Evolutionary conservation across 2,888 invertebrate species (phyloP), one percentile per base, ranked within the genome.

Genomic region (Bedellia somnulentella): DNA sequence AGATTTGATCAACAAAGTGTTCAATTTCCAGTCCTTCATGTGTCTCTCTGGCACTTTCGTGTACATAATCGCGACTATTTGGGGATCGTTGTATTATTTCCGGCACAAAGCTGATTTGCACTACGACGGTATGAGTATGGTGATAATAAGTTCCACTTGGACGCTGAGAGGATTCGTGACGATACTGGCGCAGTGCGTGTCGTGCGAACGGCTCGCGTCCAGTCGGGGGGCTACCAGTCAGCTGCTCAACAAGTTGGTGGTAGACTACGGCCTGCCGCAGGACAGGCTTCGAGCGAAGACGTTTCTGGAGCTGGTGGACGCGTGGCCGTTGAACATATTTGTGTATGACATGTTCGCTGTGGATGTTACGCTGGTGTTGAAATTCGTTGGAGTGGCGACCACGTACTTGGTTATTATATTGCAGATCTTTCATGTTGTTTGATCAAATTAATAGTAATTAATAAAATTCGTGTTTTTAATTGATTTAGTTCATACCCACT

Each of bases 381-480:
- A 64, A 30, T 68, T 64, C 34, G 51, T 66, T 22, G 64, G 61
- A 37, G 54, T 66, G 3, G 55, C 61, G 10, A 61, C 66, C 0
- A 63, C 67, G 1, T 68, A 64, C 38, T 49, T 67, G 28, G 63
- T 70, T 42, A 51, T 68, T 13, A 54, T 64, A 16, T 52, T 68
- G 37, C 70, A 70, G 44, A 43, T 62, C 23, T 54, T 54, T 27
- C 57, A 61, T 39, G 55, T 62, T 34, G 25, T 49, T 15, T 57
- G 46, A 52, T 27, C 14, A 10, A 18, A 22, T 29, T 27, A 18
- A 28, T n/a, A n/a, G n/a, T n/a, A n/a, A n/a, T n/a, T n/a, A n/a
- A n/a, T n/a, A n/a, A n/a, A n/a, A n/a, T n/a, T n/a, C n/a, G n/a
- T n/a, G n/a, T n/a, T n/a, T n/a, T n/a, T n/a, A n/a, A n/a, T n/a